These are phyloP conservation scores for Limnothrissa miodon DNA, from an alignment of 2,113 vertebrate genomes.

Conservation along the genomic window DNA sequence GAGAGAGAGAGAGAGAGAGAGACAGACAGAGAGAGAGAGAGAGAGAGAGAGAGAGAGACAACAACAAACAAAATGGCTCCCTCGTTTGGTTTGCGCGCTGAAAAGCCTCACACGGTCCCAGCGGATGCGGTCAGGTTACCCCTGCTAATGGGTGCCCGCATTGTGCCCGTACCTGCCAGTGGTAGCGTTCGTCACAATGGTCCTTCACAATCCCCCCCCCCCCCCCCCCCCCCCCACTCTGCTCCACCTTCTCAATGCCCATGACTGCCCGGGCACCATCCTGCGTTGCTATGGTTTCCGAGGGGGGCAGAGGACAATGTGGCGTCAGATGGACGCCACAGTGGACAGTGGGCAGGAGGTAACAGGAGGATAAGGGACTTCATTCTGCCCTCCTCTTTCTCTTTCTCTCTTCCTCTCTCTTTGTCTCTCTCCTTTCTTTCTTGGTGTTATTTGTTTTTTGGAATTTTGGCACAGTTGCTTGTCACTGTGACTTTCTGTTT, in stretches of 20 bases:
- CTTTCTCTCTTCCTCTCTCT: neutral
- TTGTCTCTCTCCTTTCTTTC: neutral
- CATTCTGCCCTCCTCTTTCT: neutral
- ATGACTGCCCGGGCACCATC: neutral
- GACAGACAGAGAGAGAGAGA: slow-evolving; percentile 14
- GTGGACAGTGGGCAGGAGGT: neutral
- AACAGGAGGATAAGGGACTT: slow-evolving; percentile 6
- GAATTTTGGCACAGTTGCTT: neutral
- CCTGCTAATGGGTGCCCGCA: neutral
- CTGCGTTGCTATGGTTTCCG: neutral
- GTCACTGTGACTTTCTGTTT: neutral
- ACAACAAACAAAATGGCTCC: slow-evolving; percentile 9
- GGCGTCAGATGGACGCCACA: neutral
- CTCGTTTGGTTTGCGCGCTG: neutral
- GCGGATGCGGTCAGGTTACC: neutral
- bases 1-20: neutral
- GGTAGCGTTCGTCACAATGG: neutral
- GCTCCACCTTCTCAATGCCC: neutral
- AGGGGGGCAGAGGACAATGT: slow-evolving; percentile 1
- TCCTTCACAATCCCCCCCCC: neutral
- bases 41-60: neutral
- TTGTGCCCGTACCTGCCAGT: slow-evolving; percentile 7
- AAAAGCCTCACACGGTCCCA: neutral
- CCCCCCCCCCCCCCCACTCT: neutral
- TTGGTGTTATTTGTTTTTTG: neutral